phyloP scores from a whole-genome alignment of 2,113 vertebrate species.

The Antechinus flavipes region DNA sequence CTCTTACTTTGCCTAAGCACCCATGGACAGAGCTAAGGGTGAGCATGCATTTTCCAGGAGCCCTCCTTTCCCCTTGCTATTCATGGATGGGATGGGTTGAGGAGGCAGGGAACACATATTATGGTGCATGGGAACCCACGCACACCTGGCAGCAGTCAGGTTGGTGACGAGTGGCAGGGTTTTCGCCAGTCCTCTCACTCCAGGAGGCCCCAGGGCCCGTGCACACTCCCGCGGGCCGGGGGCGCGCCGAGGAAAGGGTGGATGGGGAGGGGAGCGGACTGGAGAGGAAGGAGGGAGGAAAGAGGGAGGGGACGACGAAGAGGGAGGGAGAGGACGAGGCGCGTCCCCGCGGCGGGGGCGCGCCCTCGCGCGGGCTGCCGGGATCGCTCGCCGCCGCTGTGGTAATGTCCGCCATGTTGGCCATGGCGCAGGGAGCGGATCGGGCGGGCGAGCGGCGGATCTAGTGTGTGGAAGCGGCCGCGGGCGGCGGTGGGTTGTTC shows the following conservation, averaged over 20 bases:
- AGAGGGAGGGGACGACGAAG: slow-evolving; percentile 54
- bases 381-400: slow-evolving; percentile 92
- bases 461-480: slow-evolving; percentile 85
- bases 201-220: not conserved
- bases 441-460: slow-evolving; percentile 88
- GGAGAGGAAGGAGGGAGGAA: not conserved
- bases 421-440: slow-evolving; percentile 91
- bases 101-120: slow-evolving; percentile 25
- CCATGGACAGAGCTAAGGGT: not conserved
- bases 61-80: not conserved
- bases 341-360: slow-evolving; percentile 74
- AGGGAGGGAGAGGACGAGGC: slow-evolving; percentile 72
- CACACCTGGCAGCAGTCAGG: slow-evolving; percentile 65
- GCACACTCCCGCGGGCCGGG: slow-evolving; percentile 64
- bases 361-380: slow-evolving; percentile 90
- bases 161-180: not conserved
- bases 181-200: not conserved
- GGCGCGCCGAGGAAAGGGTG: slow-evolving; percentile 64
- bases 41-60: not conserved
- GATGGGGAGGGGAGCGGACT: slow-evolving; percentile 62
- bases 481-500: slow-evolving; percentile 84
- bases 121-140: not conserved
- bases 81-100: not conserved
- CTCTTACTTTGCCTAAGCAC: not conserved
- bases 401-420: slow-evolving; percentile 97